Evolutionary conservation across 2,797 vertebrate genomes (phyloP), one percentile per base, ranked within the genome.

Genomic region (Rhinogobio ventralis): DNA sequence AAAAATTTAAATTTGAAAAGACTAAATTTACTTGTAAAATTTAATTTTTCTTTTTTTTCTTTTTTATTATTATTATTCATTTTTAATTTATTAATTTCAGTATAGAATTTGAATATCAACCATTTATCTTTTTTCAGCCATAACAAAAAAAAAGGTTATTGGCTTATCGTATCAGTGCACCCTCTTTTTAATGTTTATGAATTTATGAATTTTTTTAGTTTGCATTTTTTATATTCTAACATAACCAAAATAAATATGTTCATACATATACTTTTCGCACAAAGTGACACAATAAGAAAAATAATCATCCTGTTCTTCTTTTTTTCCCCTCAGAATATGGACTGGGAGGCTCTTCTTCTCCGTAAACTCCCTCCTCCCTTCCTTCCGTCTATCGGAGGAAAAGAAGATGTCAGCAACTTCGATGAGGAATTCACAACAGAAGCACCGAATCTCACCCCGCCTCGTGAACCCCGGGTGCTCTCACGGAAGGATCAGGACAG

Each of bases 351-450:
- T 0, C 87, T 98, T 86, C 92, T 97, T 81, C 94, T 94, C 5
- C 95, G 94, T 64, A 96, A 94, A 76, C 89, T 96, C 39, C 94
- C 95, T 0, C 96, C 97, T 14, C 97, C 97, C 5, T 97, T 97
- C 2, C 87, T 97, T 79, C 97, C 97, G 42, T 93, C 92, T 19
- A 94, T 97, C 1, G 91, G 93, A 0, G 87, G 92, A 83, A 95
- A 94, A 64, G 96, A 97, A 23, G 97, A 98, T 13, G 94, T 98
- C 90, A 97, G 97, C 89, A 98, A 98, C 92, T 98, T 98, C 0
- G 97, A 98, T 3, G 96, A 97, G 86, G 97, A 98, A 89, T 97
- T 98, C 91, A 98, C 97, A 1, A 90, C 95, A 0, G 97, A 97
- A 86, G 90, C 89, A 0, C 94, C 97, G 1, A 86, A 92, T 0